Base-by-base conservation (phyloP, 2,888 invertebrate genomes). In the Melanargia galathea region DNA sequence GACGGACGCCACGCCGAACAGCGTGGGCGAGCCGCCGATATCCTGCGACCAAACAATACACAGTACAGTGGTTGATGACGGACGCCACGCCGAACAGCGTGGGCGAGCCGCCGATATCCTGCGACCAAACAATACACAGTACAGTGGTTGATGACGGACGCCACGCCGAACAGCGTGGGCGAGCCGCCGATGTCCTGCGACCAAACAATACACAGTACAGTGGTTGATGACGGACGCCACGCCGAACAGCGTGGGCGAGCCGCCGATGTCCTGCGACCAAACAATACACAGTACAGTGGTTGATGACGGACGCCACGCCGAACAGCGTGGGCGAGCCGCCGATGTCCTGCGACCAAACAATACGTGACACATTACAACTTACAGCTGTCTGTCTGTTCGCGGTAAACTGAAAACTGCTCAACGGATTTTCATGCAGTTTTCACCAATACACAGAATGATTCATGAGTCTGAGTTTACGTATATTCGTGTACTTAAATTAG, bases 171-270 rank as follows among this genome's bases (percentile, higher is more conserved):
- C 10, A 99, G 93, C 0, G 99, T 98, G 6, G 99, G 99, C 0
- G 98, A 96, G 11, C 99, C 99, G 13, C 97, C 98, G 79, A 97
- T 96, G 82, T 98, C 98, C 92, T 97, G 95, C n/a, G 49, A 63
- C 6, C 11, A 35, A n/a, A n/a, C n/a, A n/a, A n/a, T n/a, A n/a
- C n/a, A n/a, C n/a, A n/a, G n/a, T n/a, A n/a, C n/a, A n/a, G 89
- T 99, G 99, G 87, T 99, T 99, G 84, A 99, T 98, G 60, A 99
- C 98, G 0, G 99, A 99, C 0, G 99, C 98, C 35, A 99, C 96
- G 67, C 99, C 99, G 82, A 99, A 99, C 10, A 99, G 93, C 0
- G 99, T 98, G 6, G 99, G 99, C 0, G 98, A 96, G 11, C 99
- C 99, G 13, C 97, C 98, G 79, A 97, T 96, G 82, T 98, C 98